phyloP scores from a whole-genome alignment of 92 coral and sea anemone species.

The Pocillopora grandis region DNA sequence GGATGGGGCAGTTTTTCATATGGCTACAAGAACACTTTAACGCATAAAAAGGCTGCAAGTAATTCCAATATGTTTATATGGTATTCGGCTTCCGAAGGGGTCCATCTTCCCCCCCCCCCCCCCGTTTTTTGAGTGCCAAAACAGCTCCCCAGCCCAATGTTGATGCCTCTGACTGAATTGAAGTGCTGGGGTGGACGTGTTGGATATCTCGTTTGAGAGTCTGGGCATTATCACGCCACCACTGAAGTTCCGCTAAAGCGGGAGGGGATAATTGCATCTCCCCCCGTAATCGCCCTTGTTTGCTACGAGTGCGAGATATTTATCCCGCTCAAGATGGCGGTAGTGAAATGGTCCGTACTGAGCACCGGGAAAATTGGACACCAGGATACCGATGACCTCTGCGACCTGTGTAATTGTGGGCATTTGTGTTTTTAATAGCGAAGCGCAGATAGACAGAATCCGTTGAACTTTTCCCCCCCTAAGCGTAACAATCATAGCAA shows the following conservation, averaged over 20 bases:
- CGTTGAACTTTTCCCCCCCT: slow-evolving; percentile 9
- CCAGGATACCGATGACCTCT: slow-evolving; percentile 43
- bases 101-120: slow-evolving; percentile 31
- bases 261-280: background rate
- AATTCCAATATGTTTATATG: slow-evolving; percentile 63
- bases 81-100: slow-evolving; percentile 38
- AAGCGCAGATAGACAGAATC: slow-evolving; percentile 6
- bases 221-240: slow-evolving; percentile 30
- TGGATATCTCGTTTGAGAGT: slow-evolving; percentile 9
- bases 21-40: slow-evolving; percentile 47
- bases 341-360: slow-evolving; percentile 58
- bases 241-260: slow-evolving; percentile 7
- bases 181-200: slow-evolving; percentile 16
- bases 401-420: slow-evolving; percentile 38
- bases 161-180: slow-evolving; percentile 33
- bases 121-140: slow-evolving; percentile 6
- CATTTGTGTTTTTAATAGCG: background rate
- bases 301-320: slow-evolving; percentile 16
- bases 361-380: slow-evolving; percentile 48
- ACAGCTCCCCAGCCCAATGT: slow-evolving; percentile 35
- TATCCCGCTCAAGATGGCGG: slow-evolving; percentile 39
- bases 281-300: slow-evolving; percentile 36
- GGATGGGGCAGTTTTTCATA: slow-evolving; percentile 37
- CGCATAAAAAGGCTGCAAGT: slow-evolving; percentile 62
- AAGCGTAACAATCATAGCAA: slow-evolving; percentile 40